Conservation (phyloP, 2,888 invertebrate species). For the Nemurella pictetii region DNA sequence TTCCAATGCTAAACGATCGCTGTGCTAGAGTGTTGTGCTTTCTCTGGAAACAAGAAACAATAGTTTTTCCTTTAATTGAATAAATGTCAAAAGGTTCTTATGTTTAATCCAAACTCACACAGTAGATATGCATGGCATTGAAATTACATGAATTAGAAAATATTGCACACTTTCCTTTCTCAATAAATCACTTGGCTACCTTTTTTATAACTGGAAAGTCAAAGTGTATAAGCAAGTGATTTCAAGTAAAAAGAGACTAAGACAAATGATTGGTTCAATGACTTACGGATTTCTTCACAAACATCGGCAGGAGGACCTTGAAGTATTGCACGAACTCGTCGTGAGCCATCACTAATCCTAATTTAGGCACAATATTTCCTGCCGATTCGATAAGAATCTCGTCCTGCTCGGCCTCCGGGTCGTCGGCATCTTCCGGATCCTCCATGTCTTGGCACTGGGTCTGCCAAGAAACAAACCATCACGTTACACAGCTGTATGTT, state of each 20-base stretch:
- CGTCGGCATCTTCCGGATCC: slow-evolving; percentile 52
- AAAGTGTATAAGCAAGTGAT: no score
- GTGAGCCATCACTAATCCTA: slow-evolving; percentile 66
- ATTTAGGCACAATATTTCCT: slow-evolving; percentile 70
- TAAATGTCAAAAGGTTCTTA: not conserved
- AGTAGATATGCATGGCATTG: no score
- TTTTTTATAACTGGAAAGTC: no score
- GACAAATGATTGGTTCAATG: no score
- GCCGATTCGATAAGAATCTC: slow-evolving; percentile 73
- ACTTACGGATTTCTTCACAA: slow-evolving; percentile 67
- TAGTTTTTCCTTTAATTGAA: slow-evolving; percentile 22
- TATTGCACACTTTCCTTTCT: no score
- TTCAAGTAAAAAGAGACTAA: no score
- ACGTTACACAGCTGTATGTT: no score
- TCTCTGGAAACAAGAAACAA: slow-evolving; percentile 55
- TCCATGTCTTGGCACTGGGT: slow-evolving; percentile 56
- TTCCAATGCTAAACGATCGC: slow-evolving; percentile 72
- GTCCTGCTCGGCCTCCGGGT: slow-evolving; percentile 72
- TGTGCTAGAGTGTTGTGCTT: slow-evolving; percentile 67
- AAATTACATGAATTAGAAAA: no score
- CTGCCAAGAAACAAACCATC: slow-evolving; percentile 46
- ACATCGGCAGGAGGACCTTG: slow-evolving; percentile 62
- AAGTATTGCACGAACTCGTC: slow-evolving; percentile 71
- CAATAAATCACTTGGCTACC: no score
- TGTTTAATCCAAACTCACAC: no score